Percentiles rank a stretch among this genome's conserved stretches.
Conservation (phyloP, 2,888 invertebrate genomes). For the Smittia aterrima region DNA sequence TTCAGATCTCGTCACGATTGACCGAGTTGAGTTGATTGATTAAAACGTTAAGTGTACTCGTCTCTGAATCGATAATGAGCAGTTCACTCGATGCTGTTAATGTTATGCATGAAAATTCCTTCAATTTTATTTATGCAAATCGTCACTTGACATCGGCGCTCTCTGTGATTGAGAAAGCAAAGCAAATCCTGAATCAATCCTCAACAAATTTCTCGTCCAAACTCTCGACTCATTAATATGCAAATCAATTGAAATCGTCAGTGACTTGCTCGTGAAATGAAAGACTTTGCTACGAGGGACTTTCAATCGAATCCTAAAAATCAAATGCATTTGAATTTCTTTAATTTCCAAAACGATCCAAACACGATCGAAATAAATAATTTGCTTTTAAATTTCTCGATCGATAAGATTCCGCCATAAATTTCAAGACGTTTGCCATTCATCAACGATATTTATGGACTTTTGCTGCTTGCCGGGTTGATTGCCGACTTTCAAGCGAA, state of each 20-base stretch:
- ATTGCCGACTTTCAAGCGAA: neutral
- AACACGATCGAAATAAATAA: neutral
- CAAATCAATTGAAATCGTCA: neutral
- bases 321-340: too few relatives aligned
- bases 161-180: neutral
- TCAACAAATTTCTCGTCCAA: too few relatives aligned
- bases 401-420: neutral
- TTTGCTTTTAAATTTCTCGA: neutral
- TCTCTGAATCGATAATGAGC: neutral
- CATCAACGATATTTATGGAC: slow-evolving; percentile 36
- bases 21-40: neutral
- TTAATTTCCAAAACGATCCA: neutral
- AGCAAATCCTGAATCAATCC: too few relatives aligned
- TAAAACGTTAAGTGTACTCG: neutral
- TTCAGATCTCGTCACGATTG: too few relatives aligned
- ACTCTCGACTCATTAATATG: neutral
- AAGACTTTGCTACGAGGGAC: too few relatives aligned
- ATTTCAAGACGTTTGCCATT: slow-evolving; percentile 23
- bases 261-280: neutral
- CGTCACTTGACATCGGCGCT: neutral
- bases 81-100: neutral
- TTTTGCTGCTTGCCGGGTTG: neutral
- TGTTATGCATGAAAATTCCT: slow-evolving; percentile 11
- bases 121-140: slow-evolving; percentile 25
- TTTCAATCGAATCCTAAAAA: too few relatives aligned